phyloP scores from a whole-genome alignment of 1,140 invertebrate species.

The Drosophila saltans region DNA sequence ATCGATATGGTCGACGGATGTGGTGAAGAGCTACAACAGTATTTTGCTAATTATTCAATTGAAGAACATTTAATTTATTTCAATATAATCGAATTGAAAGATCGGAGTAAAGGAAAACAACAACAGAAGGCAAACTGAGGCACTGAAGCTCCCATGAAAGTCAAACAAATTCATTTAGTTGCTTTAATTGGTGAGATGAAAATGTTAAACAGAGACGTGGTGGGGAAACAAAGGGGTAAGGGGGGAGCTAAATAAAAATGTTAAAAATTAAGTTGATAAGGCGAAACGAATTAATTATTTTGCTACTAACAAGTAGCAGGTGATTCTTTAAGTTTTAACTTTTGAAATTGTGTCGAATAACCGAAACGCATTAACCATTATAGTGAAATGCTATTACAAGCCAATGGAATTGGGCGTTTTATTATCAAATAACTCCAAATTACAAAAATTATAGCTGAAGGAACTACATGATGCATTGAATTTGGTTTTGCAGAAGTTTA shows the following conservation, averaged over 20 bases:
- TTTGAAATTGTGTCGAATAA: background rate
- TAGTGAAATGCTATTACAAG: background rate
- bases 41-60: constrained; percentile 79
- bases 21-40: constrained; percentile 14
- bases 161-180: constrained; percentile 78
- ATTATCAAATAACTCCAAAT: too few relatives aligned
- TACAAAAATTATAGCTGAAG: too few relatives aligned
- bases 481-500: too few relatives aligned
- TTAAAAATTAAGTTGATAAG: background rate
- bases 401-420: too few relatives aligned
- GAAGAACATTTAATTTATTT: constrained; percentile 82
- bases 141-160: constrained; percentile 74
- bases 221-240: background rate
- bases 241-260: background rate
- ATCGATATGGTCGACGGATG: constrained; percentile 35
- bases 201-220: constrained; percentile 8
- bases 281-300: background rate
- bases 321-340: background rate
- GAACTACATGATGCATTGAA: too few relatives aligned
- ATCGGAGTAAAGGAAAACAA: constrained; percentile 41
- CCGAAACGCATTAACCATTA: background rate
- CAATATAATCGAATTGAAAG: constrained; percentile 81
- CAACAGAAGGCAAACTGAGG: constrained; percentile 49
- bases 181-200: constrained; percentile 61
- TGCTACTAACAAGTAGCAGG: too few relatives aligned